Percentiles rank a stretch among this genome's conserved stretches.
Conservation (phyloP, 2,888 invertebrate species). For the Eupithecia tripunctaria region DNA sequence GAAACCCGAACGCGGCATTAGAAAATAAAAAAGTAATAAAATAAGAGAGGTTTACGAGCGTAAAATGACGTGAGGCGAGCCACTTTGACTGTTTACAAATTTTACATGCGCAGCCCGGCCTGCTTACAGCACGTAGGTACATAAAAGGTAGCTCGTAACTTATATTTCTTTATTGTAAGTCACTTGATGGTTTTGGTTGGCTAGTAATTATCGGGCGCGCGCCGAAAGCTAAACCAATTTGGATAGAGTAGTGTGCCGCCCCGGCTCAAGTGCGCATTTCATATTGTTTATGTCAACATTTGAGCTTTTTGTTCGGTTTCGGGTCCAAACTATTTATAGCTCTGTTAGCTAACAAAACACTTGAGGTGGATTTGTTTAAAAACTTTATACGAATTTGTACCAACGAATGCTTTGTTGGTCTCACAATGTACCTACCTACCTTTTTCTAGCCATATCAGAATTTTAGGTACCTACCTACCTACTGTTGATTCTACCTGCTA, state of each 20-base stretch:
- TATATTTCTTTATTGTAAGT: slow-evolving; percentile 75
- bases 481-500: background rate
- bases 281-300: slow-evolving; percentile 76
- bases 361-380: slow-evolving; percentile 40
- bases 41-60: slow-evolving; percentile 82
- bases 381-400: slow-evolving; percentile 27
- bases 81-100: slow-evolving; percentile 71
- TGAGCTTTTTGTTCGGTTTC: slow-evolving; percentile 63
- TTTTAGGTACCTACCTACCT: background rate
- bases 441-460: background rate
- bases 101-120: slow-evolving; percentile 55
- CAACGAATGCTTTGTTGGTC: slow-evolving; percentile 14
- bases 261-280: slow-evolving; percentile 73
- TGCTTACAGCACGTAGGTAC: slow-evolving; percentile 57
- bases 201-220: slow-evolving; percentile 78
- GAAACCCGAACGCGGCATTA: slow-evolving; percentile 80
- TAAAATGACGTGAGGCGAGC: slow-evolving; percentile 79
- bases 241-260: slow-evolving; percentile 56
- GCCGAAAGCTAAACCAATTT: slow-evolving; percentile 78
- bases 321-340: slow-evolving; percentile 65
- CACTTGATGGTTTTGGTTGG: slow-evolving; percentile 72
- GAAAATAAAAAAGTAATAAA: slow-evolving; percentile 84
- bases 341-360: slow-evolving; percentile 53
- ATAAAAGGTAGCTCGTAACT: slow-evolving; percentile 73
- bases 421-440: background rate